Base-by-base conservation (phyloP, 2,797 vertebrate genomes). In the Hemibagrus guttatus region DNA sequence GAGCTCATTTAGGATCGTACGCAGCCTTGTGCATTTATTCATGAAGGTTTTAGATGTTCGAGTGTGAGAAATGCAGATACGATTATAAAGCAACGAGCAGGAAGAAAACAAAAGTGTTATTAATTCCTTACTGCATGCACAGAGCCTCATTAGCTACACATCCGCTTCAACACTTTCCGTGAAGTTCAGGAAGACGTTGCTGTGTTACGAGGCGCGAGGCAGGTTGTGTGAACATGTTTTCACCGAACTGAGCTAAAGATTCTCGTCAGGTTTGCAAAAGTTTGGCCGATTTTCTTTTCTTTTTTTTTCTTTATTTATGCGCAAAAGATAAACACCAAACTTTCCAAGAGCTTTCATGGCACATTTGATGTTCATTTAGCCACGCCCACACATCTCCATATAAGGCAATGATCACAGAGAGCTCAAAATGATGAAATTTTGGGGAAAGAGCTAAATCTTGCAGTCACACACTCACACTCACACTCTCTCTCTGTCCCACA, bases 311-410 rank as follows among this genome's bases (percentile, higher is more conserved):
- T 21, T 56, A 31, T 31, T 19, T 6, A 28, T 54, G 13, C 16
- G 14, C n/a, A 76, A 11, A 31, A 19, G 49, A 54, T 54, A 31
- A 54, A 76, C 13, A 9, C 6, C 11, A 52, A 74, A 52, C 46
- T 21, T 39, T 75, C 31, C 26, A 74, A 75, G 49, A 1, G 3
- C 72, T 28, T 75, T 28, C 26, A 28, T 8, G 14, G 13, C 49
- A 54, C 6, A 75, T 26, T 1, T 52, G 46, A 54, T 28, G 52
- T 54, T 9, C 46, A 28, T 75, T 75, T 54, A 76, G 49, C 49
- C 74, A 56, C 49, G 4, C 72, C 26, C 46, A 75, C 49, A 28
- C n/a, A 74, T 52, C 72, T 49, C 71, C 71, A 75, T 75, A 75
- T 28, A 75, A 76, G 14, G n/a, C 74, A 76, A 76, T 19, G 23